Conservation (phyloP, 2,888 invertebrate species). For the Ennomos fuscantarius region DNA sequence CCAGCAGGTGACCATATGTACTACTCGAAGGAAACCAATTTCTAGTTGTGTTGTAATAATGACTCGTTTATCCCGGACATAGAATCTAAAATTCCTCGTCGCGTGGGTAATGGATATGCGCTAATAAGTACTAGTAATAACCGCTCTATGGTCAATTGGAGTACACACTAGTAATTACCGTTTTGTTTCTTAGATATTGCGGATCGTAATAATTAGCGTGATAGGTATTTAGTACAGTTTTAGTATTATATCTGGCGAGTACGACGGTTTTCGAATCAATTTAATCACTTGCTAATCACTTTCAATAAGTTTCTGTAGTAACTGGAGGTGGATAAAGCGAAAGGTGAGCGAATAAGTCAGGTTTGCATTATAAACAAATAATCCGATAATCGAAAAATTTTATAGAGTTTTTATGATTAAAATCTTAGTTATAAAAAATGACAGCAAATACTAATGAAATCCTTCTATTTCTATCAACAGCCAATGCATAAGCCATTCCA, state of each 20-base stretch:
- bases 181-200: conserved; percentile 38
- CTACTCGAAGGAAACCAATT: no score
- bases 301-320: no score
- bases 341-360: no score
- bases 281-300: background rate
- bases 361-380: no score
- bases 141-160: conserved; percentile 42
- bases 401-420: no score
- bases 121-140: conserved; percentile 37
- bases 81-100: conserved; percentile 14
- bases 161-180: conserved; percentile 40
- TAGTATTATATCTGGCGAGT: conserved; percentile 14
- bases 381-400: no score
- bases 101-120: conserved; percentile 36
- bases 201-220: conserved; percentile 34
- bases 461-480: no score
- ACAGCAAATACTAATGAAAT: no score
- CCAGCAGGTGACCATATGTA: conserved; percentile 59
- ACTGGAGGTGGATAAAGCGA: no score
- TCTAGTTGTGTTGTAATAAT: no score
- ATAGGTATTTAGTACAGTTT: conserved; percentile 27
- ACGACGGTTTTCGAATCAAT: conserved; percentile 15
- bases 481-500: no score
- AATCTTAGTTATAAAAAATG: no score
- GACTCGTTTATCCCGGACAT: conserved; percentile 3